Evolutionary conservation across 2,113 vertebrate genomes (phyloP).

Genomic region (Donacobius atricapilla): DNA sequence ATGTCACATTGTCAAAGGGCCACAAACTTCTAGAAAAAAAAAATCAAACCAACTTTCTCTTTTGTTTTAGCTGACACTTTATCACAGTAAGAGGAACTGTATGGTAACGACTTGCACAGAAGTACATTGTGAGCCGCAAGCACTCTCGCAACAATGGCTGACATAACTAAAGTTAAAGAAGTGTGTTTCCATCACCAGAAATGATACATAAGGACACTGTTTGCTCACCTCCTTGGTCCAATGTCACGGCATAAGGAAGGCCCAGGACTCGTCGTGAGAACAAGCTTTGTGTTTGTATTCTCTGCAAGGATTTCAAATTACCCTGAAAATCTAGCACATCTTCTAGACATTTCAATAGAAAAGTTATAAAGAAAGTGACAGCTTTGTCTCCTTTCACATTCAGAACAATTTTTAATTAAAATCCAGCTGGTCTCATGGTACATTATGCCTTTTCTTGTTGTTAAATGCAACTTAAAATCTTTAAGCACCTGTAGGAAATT

Average conservation of each 20-base stretch:
- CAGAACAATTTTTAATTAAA: background rate
- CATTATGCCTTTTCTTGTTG: background rate
- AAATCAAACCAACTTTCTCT: background rate
- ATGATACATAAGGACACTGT: background rate
- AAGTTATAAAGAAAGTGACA: background rate
- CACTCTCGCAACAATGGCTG: background rate
- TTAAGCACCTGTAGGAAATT: background rate
- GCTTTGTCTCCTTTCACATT: background rate
- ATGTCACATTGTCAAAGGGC: background rate
- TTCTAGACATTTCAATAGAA: background rate
- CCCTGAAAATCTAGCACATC: background rate
- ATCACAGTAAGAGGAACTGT: background rate
- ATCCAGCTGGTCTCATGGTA: background rate
- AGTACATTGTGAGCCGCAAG: background rate
- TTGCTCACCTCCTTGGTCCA: background rate
- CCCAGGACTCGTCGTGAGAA: background rate
- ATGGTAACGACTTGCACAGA: background rate
- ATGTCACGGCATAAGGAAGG: background rate
- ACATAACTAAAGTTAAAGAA: background rate
- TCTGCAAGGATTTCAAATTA: background rate
- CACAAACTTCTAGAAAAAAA: background rate
- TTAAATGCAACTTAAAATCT: background rate
- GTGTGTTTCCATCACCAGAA: background rate
- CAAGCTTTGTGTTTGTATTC: background rate
- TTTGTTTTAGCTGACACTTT: background rate